phyloP scores from a whole-genome alignment of 2,888 invertebrate species.

The Tetragnatha montana region DNA sequence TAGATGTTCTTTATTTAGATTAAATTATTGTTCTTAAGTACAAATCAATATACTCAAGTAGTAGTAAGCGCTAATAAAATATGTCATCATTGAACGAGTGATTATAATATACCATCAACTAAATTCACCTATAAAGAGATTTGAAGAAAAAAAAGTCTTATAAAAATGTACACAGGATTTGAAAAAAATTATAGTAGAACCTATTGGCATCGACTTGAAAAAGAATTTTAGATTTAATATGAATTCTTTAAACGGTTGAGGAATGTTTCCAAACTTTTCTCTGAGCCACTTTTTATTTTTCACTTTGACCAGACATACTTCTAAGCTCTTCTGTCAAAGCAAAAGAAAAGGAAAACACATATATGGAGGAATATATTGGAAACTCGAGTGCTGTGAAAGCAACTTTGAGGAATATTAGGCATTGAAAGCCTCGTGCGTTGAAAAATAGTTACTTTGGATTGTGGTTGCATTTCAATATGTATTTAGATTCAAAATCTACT shows the following conservation, averaged over 20 bases:
- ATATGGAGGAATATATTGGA: conserved; percentile 47
- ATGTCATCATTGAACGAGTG: too few relatives aligned
- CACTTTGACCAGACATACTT: conserved; percentile 16
- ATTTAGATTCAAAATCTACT: too few relatives aligned
- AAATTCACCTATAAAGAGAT: too few relatives aligned
- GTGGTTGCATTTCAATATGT: background rate
- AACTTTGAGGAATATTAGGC: background rate
- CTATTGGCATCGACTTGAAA: background rate
- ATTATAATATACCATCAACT: too few relatives aligned
- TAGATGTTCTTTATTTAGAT: too few relatives aligned
- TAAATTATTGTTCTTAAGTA: too few relatives aligned
- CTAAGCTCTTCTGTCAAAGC: background rate
- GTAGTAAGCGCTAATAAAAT: too few relatives aligned
- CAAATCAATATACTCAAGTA: too few relatives aligned
- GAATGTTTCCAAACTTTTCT: conserved; percentile 42
- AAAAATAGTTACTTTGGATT: background rate
- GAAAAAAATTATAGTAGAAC: conserved; percentile 3
- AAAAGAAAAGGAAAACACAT: conserved; percentile 22
- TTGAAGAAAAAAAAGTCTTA: too few relatives aligned
- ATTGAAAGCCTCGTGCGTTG: background rate
- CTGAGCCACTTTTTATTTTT: conserved; percentile 12
- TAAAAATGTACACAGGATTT: background rate
- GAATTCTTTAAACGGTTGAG: conserved; percentile 45
- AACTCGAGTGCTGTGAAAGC: conserved; percentile 5
- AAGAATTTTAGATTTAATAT: conserved; percentile 51